Percentiles rank a stretch among this genome's conserved stretches.
Conservation (phyloP, 1,140 invertebrate species). For the Archegozetes longisetosus region DNA sequence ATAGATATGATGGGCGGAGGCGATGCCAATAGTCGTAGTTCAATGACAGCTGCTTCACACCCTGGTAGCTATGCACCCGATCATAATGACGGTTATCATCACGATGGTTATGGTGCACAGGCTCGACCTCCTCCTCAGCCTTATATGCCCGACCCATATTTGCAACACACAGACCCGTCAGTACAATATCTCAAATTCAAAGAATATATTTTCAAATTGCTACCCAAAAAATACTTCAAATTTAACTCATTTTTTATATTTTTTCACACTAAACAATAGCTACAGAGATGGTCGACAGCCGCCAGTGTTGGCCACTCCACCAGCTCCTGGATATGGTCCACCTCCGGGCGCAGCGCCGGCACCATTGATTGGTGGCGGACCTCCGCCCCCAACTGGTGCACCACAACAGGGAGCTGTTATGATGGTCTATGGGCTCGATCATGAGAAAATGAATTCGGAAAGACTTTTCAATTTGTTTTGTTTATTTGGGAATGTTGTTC, state of each 20-base stretch:
- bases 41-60: not conserved
- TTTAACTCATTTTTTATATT: not conserved
- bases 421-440: conserved; percentile 94
- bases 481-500: conserved; percentile 91
- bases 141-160: conserved; percentile 12
- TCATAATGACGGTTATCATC: conserved; percentile 9
- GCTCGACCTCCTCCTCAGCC: not conserved
- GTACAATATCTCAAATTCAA: not conserved
- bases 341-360: conserved; percentile 20
- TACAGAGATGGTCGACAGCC: conserved; percentile 7
- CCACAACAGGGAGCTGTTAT: conserved; percentile 55
- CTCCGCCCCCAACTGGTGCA: conserved; percentile 20
- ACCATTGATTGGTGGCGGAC: conserved; percentile 21
- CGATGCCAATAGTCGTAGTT: not conserved
- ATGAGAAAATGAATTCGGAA: conserved; percentile 83
- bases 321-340: conserved; percentile 21
- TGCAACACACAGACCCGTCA: conserved; percentile 12
- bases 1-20: not conserved
- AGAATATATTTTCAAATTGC: conserved; percentile 1
- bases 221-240: not conserved
- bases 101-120: conserved; percentile 6
- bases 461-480: conserved; percentile 97
- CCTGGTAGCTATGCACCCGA: not conserved
- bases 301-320: conserved; percentile 13
- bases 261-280: not conserved